phyloP scores from a whole-genome alignment of 2,113 vertebrate genomes.

The Lasiurus cinereus region DNA sequence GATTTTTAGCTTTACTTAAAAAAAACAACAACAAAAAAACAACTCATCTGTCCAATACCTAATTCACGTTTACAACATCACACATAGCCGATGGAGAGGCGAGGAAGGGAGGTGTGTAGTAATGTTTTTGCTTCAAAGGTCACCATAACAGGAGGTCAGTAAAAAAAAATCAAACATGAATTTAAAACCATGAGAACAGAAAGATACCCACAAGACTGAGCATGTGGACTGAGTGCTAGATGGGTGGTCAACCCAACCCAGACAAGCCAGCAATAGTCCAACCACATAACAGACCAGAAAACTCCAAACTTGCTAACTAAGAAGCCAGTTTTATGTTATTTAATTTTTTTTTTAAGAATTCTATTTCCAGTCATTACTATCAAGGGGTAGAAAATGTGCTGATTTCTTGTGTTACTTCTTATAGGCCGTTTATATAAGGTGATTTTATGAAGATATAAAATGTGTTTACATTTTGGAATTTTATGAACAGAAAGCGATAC shows the following conservation, averaged over 20 bases:
- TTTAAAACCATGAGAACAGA: slow-evolving; percentile 77
- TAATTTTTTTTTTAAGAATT: slow-evolving; percentile 80
- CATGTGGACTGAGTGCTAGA: slow-evolving; percentile 71
- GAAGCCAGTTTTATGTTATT: slow-evolving; percentile 75
- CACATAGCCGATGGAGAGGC: not conserved
- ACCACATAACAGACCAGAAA: slow-evolving; percentile 82
- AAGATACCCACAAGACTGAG: slow-evolving; percentile 76
- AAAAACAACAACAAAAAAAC: not conserved
- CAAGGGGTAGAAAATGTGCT: slow-evolving; percentile 64
- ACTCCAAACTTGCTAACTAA: slow-evolving; percentile 73
- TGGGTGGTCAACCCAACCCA: slow-evolving; percentile 84
- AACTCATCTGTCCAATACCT: slow-evolving; percentile 55
- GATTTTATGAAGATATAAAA: slow-evolving; percentile 70
- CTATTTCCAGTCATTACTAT: slow-evolving; percentile 74
- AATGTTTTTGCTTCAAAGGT: slow-evolving; percentile 82
- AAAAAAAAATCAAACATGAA: slow-evolving; percentile 82
- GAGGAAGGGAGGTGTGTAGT: not conserved
- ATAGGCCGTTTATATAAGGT: slow-evolving; percentile 42
- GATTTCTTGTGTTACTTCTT: slow-evolving; percentile 63
- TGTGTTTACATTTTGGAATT: not conserved
- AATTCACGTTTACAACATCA: slow-evolving; percentile 76
- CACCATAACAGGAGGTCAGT: slow-evolving; percentile 72
- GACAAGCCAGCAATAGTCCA: slow-evolving; percentile 80
- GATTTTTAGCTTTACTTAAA: slow-evolving; percentile 52
- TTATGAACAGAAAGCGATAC: not conserved